phyloP scores from a whole-genome alignment of 2,888 invertebrate species.

The Phoronis australis region DNA sequence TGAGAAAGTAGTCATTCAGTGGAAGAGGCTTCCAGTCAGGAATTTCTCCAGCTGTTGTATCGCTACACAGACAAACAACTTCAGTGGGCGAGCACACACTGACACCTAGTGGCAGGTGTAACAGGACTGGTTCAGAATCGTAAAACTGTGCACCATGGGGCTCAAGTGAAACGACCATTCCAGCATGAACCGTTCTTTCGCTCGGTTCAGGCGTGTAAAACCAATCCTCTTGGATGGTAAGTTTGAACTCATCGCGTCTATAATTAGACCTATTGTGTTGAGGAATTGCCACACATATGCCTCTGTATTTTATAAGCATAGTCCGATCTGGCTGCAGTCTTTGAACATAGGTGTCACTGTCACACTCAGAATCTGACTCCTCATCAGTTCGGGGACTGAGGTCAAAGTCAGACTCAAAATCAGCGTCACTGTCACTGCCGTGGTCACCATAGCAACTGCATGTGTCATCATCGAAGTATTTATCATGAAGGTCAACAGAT shows the following conservation, averaged over 20 bases:
- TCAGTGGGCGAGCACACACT: conserved; percentile 18
- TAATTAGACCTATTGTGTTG: conserved; percentile 4
- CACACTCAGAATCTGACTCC: conserved; percentile 3
- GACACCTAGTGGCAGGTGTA: conserved; percentile 23
- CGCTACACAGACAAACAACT: conserved; percentile 26
- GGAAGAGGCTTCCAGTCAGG: conserved; percentile 23
- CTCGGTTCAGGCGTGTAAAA: conserved; percentile 6
- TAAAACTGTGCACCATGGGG: conserved; percentile 33
- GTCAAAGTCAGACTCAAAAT: neutral
- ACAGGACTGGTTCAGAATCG: conserved; percentile 21
- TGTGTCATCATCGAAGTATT: neutral
- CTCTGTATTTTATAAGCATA: conserved; percentile 6
- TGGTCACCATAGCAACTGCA: conserved; percentile 6
- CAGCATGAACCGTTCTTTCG: conserved; percentile 20
- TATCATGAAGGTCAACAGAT: neutral
- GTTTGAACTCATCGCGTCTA: conserved; percentile 2
- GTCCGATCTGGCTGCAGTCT: neutral
- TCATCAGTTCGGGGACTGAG: neutral
- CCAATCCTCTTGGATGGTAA: conserved; percentile 8
- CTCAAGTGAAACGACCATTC: conserved; percentile 29
- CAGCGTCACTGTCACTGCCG: conserved; percentile 5
- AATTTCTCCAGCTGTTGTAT: conserved; percentile 15
- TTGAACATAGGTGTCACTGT: conserved; percentile 2
- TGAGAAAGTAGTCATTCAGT: conserved; percentile 13
- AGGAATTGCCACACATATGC: conserved; percentile 3